phyloP scores from a whole-genome alignment of 1,140 invertebrate genomes.

The Eupristina koningsbergeri region DNA sequence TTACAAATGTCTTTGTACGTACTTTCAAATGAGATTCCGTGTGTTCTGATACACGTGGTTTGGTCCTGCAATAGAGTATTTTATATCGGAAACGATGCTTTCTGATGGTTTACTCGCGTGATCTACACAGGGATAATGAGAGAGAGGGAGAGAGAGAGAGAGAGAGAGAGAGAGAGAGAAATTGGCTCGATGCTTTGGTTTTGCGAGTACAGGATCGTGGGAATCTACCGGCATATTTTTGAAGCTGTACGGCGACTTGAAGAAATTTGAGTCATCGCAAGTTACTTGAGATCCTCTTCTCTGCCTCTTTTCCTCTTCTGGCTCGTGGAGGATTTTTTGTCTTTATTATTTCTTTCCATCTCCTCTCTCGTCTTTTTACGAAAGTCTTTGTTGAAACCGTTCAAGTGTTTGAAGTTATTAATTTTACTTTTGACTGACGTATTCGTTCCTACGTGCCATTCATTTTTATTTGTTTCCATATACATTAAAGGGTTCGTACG shows the following conservation, averaged over 20 bases:
- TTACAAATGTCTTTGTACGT: background rate
- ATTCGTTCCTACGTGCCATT: background rate
- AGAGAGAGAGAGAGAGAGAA: background rate
- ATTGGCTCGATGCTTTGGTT: constrained; percentile 18
- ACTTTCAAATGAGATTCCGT: background rate
- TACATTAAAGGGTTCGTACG: background rate
- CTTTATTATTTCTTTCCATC: background rate
- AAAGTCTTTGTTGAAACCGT: background rate
- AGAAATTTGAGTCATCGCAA: constrained; percentile 50
- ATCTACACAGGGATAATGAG: background rate
- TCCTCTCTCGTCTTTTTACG: background rate
- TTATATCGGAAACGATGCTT: background rate
- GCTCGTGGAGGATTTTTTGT: background rate
- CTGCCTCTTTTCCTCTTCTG: constrained; percentile 8
- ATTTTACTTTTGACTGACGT: background rate
- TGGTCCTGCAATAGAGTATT: background rate
- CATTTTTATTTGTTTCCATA: background rate
- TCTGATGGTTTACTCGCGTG: constrained; percentile 9
- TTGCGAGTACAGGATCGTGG: constrained; percentile 43
- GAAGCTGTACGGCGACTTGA: constrained; percentile 33
- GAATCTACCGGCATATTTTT: constrained; percentile 42
- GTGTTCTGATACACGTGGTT: background rate
- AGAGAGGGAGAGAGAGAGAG: background rate
- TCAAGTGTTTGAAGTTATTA: background rate
- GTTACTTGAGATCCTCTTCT: constrained; percentile 43